These are phyloP conservation scores for Tangara arthus DNA, from an alignment of 2,797 vertebrate species.

Conservation along the genomic window DNA sequence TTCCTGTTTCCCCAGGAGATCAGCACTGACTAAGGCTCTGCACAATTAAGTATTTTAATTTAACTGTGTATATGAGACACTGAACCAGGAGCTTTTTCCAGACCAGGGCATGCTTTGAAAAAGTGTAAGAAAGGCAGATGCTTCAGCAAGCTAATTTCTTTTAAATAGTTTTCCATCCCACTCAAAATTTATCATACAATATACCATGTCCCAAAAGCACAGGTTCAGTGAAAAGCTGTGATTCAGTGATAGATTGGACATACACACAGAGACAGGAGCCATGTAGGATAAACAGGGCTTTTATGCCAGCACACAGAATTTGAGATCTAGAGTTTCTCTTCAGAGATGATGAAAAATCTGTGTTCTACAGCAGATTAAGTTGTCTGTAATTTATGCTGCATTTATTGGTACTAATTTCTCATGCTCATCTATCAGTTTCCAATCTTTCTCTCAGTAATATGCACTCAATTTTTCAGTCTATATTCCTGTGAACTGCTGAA, in stretches of 20 bases:
- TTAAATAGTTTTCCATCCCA: not conserved
- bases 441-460: not conserved
- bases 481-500: constrained; percentile 12
- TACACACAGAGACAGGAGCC: not conserved
- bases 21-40: not conserved
- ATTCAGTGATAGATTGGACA: not conserved
- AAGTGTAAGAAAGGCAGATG: not conserved
- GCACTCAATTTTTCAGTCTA: not conserved
- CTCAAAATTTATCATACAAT: not conserved
- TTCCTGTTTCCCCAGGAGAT: constrained; percentile 5
- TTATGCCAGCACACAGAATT: not conserved
- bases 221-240: not conserved
- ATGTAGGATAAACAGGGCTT: not conserved
- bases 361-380: not conserved
- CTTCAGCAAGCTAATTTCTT: not conserved
- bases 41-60: constrained; percentile 34
- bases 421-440: not conserved
- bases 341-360: not conserved
- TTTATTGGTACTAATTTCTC: constrained; percentile 25
- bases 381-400: not conserved
- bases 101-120: not conserved
- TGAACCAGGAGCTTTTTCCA: not conserved
- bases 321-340: not conserved
- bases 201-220: not conserved
- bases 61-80: not conserved